Conservation (phyloP, 92 coral and sea anemone species). For the Isaurus tuberculatus region DNA sequence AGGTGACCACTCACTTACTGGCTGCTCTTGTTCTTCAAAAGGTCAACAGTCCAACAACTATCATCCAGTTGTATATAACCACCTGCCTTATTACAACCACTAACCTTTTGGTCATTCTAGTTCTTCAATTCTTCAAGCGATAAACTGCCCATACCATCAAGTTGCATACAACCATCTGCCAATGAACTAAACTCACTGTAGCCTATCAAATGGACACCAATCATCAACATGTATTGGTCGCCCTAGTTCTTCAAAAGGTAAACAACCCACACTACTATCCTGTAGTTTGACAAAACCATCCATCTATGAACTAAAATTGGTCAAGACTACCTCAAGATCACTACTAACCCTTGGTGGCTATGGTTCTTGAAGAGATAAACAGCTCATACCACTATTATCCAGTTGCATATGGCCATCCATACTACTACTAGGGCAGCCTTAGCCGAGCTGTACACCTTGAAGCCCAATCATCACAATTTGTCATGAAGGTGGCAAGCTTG, state of each 20-base stretch:
- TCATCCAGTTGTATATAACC: constrained; percentile 95
- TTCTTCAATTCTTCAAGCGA: too few relatives aligned
- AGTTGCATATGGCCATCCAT: constrained; percentile 95
- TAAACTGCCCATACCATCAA: too few relatives aligned
- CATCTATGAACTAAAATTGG: constrained; percentile 93
- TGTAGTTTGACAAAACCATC: constrained; percentile 96
- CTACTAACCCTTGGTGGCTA: constrained; percentile 80
- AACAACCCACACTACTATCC: constrained; percentile 97
- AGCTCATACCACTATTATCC: constrained; percentile 96
- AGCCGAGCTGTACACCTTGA: too few relatives aligned
- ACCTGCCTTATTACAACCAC: constrained; percentile 38
- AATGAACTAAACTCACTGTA: constrained; percentile 93
- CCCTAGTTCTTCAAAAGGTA: constrained; percentile 74
- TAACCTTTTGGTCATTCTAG: too few relatives aligned
- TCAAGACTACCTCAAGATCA: constrained; percentile 98
- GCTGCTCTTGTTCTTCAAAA: constrained; percentile 71
- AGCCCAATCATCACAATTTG: too few relatives aligned
- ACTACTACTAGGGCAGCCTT: too few relatives aligned
- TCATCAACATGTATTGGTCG: constrained; percentile 72
- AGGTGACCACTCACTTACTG: constrained; percentile 55
- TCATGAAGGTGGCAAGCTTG: too few relatives aligned
- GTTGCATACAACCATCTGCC: neutral
- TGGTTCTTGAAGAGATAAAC: constrained; percentile 76
- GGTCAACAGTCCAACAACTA: constrained; percentile 94
- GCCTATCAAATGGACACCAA: too few relatives aligned